Base-by-base conservation (phyloP, 2,113 vertebrate species). In the Excalfactoria chinensis region DNA sequence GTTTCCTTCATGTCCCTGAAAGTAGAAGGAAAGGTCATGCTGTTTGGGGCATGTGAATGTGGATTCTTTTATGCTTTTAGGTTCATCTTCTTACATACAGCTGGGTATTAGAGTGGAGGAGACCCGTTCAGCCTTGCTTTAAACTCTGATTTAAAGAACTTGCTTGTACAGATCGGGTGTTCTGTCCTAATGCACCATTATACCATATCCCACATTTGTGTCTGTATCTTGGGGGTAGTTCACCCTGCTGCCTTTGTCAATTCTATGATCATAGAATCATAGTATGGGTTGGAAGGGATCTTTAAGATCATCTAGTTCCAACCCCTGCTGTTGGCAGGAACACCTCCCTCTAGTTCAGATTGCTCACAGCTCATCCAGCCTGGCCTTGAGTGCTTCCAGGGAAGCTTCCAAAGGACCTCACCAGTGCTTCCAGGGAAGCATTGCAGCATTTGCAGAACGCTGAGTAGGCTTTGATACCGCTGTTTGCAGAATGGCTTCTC, bases 11-110 rank as follows among this genome's bases (percentile, higher is more conserved):
- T 72, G 35, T 18, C 23, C 7, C 41, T 51, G 15, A 32, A 40
- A 84, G n/a, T 41, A 44, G n/a, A 3, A 17, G 15, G n/a, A 51
- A 34, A 34, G 9, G n/a, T 43, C 20, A 41, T 64, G 18, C 12
- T 34, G 25, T 62, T 11, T 25, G 34, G 22, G n/a, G 59, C 15
- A 12, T 23, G 37, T 10, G 37, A 37, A 37, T 37, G 37, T 26
- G 16, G 4, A 26, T 49, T 49, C 14, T 26, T 51, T 51, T 25
- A 46, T 13, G 7, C 25, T 92, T 56, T 58, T 77, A 35, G 26
- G 25, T 1, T 0, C 9, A 78, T 16, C 8, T 20, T 51, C 88
- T 74, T 59, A 1, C 1, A 14, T 59, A 1, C 17, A 35, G 35
- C 26, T 16, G n/a, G 53, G 25, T 14, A 37, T 37, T 84, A 11